These are phyloP conservation scores for Metaphire vulgaris DNA, from an alignment of 1,140 invertebrate genomes.

Conservation along the genomic window DNA sequence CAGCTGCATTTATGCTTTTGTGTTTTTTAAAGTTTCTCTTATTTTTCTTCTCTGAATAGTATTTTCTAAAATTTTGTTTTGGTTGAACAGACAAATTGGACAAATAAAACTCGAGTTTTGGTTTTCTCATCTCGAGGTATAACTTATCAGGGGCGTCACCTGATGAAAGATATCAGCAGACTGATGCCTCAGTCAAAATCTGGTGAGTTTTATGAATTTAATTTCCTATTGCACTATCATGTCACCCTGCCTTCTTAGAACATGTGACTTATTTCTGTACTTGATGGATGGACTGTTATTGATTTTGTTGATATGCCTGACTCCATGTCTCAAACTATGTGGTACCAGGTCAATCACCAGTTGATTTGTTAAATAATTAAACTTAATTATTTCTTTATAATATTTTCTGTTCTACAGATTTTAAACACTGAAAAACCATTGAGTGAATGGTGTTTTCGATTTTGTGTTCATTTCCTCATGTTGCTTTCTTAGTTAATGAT, in stretches of 20 bases:
- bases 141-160: constrained; percentile 74
- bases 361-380: no score
- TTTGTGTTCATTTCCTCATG: no score
- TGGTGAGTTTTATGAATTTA: constrained; percentile 32
- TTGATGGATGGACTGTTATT: no score
- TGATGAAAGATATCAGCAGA: constrained; percentile 84
- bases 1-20: neutral
- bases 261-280: no score
- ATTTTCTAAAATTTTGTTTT: constrained; percentile 6
- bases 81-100: constrained; percentile 58
- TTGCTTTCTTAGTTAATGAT: no score
- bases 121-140: constrained; percentile 84
- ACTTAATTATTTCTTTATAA: no score
- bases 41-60: neutral
- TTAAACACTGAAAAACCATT: no score
- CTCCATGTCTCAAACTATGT: no score
- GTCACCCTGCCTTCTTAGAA: neutral
- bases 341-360: no score
- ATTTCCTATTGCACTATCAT: constrained; percentile 13
- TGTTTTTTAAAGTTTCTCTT: neutral
- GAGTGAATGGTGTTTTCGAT: no score
- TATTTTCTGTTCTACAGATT: no score
- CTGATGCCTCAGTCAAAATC: constrained; percentile 84
- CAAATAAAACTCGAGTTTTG: constrained; percentile 79
- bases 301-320: no score